Evolutionary conservation across 2,797 vertebrate genomes (phyloP).

Genomic region (Dallia pectoralis): DNA sequence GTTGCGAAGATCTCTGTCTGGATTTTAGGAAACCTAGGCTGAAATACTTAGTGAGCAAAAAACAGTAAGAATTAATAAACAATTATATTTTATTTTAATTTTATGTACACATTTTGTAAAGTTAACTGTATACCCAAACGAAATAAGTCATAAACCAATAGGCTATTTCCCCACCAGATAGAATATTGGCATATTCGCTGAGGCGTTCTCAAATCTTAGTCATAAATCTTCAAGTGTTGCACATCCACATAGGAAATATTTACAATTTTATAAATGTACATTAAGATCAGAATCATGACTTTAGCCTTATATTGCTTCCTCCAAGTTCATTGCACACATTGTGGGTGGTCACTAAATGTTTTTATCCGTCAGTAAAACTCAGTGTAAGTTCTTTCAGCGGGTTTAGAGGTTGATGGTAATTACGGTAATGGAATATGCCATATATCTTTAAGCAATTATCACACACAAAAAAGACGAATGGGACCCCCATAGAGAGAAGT

Average conservation of each 20-base stretch:
- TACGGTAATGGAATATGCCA: conserved; percentile 95
- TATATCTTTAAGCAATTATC: conserved; percentile 92
- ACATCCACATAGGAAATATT: neutral
- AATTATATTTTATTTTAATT: neutral
- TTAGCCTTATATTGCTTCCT: neutral
- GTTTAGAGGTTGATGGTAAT: conserved; percentile 81
- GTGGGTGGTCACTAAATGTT: conserved; percentile 78
- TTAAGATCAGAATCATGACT: neutral
- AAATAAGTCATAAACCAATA: neutral
- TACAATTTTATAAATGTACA: neutral
- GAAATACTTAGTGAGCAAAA: neutral
- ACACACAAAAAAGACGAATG: conserved; percentile 77
- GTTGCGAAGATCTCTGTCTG: neutral
- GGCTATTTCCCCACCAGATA: neutral
- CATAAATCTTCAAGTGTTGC: neutral
- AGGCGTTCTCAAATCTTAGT: neutral
- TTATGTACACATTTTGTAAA: neutral
- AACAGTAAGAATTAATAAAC: neutral
- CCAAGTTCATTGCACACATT: conserved; percentile 27
- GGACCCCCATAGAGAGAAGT: conserved; percentile 83
- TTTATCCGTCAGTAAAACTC: conserved; percentile 66
- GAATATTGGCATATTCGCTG: neutral
- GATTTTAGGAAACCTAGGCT: neutral
- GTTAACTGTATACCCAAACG: neutral
- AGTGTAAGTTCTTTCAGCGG: conserved; percentile 80